These are phyloP conservation scores for Baccha elongata DNA, from an alignment of 2,888 invertebrate species.

Conservation along the genomic window DNA sequence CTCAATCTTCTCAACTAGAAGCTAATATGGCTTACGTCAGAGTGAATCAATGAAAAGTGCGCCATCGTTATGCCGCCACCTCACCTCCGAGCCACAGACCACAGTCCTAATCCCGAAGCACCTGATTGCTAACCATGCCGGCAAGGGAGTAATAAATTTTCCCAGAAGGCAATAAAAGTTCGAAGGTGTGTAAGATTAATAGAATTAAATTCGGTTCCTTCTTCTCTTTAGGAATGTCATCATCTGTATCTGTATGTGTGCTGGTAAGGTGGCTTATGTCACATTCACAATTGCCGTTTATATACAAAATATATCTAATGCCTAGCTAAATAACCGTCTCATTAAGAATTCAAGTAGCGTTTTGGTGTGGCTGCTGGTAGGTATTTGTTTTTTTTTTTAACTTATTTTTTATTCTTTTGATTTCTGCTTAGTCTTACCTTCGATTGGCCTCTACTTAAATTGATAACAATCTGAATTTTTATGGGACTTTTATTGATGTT, in stretches of 20 bases:
- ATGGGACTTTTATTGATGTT: slow-evolving; percentile 71
- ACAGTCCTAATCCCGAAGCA: too few relatives aligned
- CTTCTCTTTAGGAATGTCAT: slow-evolving; percentile 51
- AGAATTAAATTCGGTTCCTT: slow-evolving; percentile 65
- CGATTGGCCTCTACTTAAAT: slow-evolving; percentile 53
- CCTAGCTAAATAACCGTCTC: neutral
- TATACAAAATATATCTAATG: slow-evolving; percentile 28
- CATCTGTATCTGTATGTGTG: slow-evolving; percentile 27
- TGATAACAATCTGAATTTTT: slow-evolving; percentile 70
- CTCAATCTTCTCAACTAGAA: neutral
- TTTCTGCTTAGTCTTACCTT: slow-evolving; percentile 18
- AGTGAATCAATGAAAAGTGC: slow-evolving; percentile 46
- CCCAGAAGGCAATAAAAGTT: slow-evolving; percentile 65
- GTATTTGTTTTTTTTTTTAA: slow-evolving; percentile 17
- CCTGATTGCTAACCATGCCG: slow-evolving; percentile 54
- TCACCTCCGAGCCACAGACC: neutral
- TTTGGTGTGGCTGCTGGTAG: slow-evolving; percentile 62
- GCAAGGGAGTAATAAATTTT: slow-evolving; percentile 64
- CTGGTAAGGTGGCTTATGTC: slow-evolving; percentile 65
- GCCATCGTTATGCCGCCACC: neutral
- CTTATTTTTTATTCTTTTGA: slow-evolving; percentile 13
- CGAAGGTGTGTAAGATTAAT: slow-evolving; percentile 73
- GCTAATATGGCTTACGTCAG: slow-evolving; percentile 36
- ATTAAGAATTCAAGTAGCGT: slow-evolving; percentile 67
- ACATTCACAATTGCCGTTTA: slow-evolving; percentile 57